A percentile compares a stretch with the other conserved stretches of the same genome.
These are phyloP conservation scores for Exephanes ischioxanthus DNA, from an alignment of 2,888 invertebrate species.

Conservation along the genomic window DNA sequence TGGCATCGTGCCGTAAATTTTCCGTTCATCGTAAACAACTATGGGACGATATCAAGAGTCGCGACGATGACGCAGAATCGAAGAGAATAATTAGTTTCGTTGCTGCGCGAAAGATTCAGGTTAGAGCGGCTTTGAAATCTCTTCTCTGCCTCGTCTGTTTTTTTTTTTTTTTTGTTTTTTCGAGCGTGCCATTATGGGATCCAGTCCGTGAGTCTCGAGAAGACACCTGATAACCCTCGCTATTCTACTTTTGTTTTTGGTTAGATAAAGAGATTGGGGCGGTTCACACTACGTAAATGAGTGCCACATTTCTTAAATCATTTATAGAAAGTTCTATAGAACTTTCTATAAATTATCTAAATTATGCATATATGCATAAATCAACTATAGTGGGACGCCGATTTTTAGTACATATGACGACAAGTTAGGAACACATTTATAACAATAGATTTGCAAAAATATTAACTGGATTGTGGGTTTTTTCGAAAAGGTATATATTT, in stretches of 20 bases:
- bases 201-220: slow-evolving; percentile 13
- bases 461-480: no score
- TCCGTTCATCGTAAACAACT: slow-evolving; percentile 56
- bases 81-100: slow-evolving; percentile 64
- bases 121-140: slow-evolving; percentile 54
- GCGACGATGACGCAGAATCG: slow-evolving; percentile 67
- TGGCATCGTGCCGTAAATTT: slow-evolving; percentile 71
- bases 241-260: slow-evolving; percentile 11
- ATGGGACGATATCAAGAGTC: slow-evolving; percentile 65
- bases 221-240: slow-evolving; percentile 54
- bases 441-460: no score
- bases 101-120: slow-evolving; percentile 76
- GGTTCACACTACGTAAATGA: no score
- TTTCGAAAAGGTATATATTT: no score
- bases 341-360: no score
- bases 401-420: no score
- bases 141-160: background rate
- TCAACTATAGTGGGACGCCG: no score
- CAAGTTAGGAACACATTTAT: no score
- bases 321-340: no score
- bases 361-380: no score
- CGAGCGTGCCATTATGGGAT: background rate
- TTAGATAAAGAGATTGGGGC: no score
- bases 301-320: no score
- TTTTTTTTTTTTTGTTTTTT: background rate